Conservation (phyloP, 1,140 invertebrate genomes). For the Eriocheir sinensis region DNA sequence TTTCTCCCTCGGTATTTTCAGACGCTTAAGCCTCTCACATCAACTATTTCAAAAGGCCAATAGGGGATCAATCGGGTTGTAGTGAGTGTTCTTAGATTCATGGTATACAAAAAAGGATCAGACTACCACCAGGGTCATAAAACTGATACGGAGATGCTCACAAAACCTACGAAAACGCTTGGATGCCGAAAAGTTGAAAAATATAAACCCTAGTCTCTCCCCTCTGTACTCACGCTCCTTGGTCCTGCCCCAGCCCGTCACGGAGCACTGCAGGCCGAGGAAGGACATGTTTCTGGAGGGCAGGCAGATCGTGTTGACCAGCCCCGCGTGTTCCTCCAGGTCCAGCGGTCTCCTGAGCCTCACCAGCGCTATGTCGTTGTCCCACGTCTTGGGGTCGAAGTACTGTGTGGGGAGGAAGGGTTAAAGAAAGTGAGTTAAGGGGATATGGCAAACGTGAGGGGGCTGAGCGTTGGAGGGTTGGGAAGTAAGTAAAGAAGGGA, state of each 20-base stretch:
- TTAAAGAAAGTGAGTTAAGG: neutral
- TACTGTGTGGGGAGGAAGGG: neutral
- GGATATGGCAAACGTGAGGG: neutral
- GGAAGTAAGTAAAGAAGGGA: neutral
- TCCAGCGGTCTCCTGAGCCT: slow-evolving; percentile 60
- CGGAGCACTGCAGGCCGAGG: slow-evolving; percentile 63
- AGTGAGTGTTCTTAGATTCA: too few relatives aligned
- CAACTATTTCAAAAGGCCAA: too few relatives aligned
- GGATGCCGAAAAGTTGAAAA: too few relatives aligned
- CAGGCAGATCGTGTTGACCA: slow-evolving; percentile 75
- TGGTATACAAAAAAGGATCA: too few relatives aligned
- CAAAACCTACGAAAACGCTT: too few relatives aligned
- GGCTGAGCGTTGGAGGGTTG: neutral
- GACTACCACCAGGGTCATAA: too few relatives aligned
- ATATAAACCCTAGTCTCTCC: too few relatives aligned
- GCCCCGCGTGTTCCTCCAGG: slow-evolving; percentile 67
- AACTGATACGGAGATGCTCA: too few relatives aligned
- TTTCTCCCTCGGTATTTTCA: too few relatives aligned
- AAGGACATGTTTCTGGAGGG: slow-evolving; percentile 74
- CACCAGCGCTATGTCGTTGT: slow-evolving; percentile 75
- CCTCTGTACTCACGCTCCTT: slow-evolving; percentile 74
- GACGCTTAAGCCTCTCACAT: too few relatives aligned
- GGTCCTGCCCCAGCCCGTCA: slow-evolving; percentile 76
- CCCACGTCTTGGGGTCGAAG: slow-evolving; percentile 67
- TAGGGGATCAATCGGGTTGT: too few relatives aligned